These are phyloP conservation scores for Cirrhinus molitorella DNA, from an alignment of 2,797 vertebrate species.

Conservation along the genomic window DNA sequence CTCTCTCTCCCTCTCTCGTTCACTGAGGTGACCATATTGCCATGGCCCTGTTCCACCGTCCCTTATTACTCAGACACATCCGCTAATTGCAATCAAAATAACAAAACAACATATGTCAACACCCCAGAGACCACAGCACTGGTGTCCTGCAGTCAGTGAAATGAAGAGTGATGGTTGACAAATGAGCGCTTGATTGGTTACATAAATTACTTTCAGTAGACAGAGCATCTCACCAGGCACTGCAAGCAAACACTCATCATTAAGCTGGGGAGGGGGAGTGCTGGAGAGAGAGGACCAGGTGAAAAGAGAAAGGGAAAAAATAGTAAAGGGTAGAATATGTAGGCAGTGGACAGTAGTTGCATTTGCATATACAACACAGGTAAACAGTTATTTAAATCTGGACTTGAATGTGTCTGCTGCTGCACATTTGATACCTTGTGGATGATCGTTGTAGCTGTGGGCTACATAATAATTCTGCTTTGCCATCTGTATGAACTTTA, in stretches of 20 bases:
- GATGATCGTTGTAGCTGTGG: too few relatives aligned
- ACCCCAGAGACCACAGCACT: constrained; percentile 69
- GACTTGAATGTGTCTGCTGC: not conserved
- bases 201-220: constrained; percentile 74
- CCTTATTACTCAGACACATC: constrained; percentile 74
- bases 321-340: not conserved
- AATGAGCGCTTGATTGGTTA: constrained; percentile 78
- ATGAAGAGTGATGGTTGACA: constrained; percentile 82
- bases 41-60: constrained; percentile 67
- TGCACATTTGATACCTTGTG: not conserved
- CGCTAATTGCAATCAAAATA: constrained; percentile 80
- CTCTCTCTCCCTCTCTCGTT: constrained; percentile 4
- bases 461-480: too few relatives aligned
- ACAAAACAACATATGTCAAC: constrained; percentile 80
- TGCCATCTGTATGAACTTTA: too few relatives aligned
- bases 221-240: constrained; percentile 64
- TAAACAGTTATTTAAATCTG: not conserved
- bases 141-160: constrained; percentile 72
- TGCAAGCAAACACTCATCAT: constrained; percentile 58
- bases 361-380: not conserved
- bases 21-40: constrained; percentile 67
- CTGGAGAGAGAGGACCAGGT: constrained; percentile 32
- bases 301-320: constrained; percentile 10
- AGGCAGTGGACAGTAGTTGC: not conserved
- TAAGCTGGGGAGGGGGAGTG: constrained; percentile 48